These are phyloP conservation scores for Epinephelus malabaricus DNA, from an alignment of 2,797 vertebrate genomes.

Conservation along the genomic window DNA sequence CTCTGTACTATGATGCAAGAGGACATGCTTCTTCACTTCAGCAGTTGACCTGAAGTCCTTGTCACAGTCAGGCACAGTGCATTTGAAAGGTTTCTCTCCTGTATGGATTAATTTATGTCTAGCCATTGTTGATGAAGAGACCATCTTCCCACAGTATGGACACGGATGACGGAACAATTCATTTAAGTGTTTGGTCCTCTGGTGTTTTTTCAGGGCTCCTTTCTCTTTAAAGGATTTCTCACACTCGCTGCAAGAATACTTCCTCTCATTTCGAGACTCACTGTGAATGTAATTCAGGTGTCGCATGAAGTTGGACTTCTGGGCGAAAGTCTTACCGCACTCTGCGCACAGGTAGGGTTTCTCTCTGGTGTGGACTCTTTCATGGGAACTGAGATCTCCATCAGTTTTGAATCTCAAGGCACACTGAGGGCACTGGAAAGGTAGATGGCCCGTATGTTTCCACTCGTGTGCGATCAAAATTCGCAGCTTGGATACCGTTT, in stretches of 20 bases:
- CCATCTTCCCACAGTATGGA: slow-evolving; percentile 69
- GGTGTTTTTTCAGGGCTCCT: slow-evolving; percentile 69
- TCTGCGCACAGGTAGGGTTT: slow-evolving; percentile 73
- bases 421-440: slow-evolving; percentile 69
- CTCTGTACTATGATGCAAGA: slow-evolving; percentile 55
- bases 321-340: slow-evolving; percentile 74
- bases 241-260: slow-evolving; percentile 60
- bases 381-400: slow-evolving; percentile 63
- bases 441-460: slow-evolving; percentile 70
- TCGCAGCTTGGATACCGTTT: slow-evolving; percentile 38
- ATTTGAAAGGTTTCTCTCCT: slow-evolving; percentile 73
- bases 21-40: slow-evolving; percentile 70
- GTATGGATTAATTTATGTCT: slow-evolving; percentile 75
- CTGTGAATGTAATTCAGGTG: slow-evolving; percentile 69
- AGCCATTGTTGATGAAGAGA: slow-evolving; percentile 22
- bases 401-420: slow-evolving; percentile 50
- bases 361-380: slow-evolving; percentile 72
- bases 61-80: slow-evolving; percentile 59
- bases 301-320: slow-evolving; percentile 62
- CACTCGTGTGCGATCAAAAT: slow-evolving; percentile 71
- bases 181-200: slow-evolving; percentile 63
- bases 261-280: slow-evolving; percentile 50
- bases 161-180: slow-evolving; percentile 62
- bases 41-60: slow-evolving; percentile 58
- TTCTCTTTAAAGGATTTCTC: slow-evolving; percentile 72